These are phyloP conservation scores for Sardina pilchardus DNA, from an alignment of 2,113 vertebrate species.

Conservation along the genomic window DNA sequence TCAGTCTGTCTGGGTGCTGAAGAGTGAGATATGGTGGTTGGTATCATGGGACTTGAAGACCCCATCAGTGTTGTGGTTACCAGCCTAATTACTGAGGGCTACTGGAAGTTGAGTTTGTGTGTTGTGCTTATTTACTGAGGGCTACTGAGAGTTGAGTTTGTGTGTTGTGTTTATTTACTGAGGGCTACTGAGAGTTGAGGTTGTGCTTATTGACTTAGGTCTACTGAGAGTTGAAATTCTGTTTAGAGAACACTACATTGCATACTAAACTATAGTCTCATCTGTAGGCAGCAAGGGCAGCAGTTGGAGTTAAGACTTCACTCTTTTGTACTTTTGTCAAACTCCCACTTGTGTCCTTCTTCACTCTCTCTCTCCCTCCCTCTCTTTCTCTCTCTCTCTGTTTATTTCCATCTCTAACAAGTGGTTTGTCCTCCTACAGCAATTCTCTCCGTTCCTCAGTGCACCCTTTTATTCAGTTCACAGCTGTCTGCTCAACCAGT, in stretches of 20 bases:
- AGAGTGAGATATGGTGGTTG: slow-evolving; percentile 49
- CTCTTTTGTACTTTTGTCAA: neutral
- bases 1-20: slow-evolving; percentile 49
- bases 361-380: neutral
- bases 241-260: neutral
- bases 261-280: neutral
- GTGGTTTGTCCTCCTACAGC: neutral
- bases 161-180: no score
- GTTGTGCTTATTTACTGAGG: no score
- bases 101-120: neutral
- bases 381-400: neutral
- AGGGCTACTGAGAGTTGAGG: no score
- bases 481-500: neutral
- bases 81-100: slow-evolving; percentile 67
- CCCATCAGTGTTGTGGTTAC: slow-evolving; percentile 69
- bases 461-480: neutral
- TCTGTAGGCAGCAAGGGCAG: slow-evolving; percentile 40
- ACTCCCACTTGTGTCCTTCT: neutral
- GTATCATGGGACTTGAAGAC: slow-evolving; percentile 43
- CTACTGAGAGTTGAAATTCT: no score
- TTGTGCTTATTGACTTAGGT: no score
- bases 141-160: no score
- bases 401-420: neutral
- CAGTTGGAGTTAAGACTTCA: neutral
- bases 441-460: neutral